phyloP scores from a whole-genome alignment of 2,797 vertebrate genomes.

The Pangasius sanitwongsei region DNA sequence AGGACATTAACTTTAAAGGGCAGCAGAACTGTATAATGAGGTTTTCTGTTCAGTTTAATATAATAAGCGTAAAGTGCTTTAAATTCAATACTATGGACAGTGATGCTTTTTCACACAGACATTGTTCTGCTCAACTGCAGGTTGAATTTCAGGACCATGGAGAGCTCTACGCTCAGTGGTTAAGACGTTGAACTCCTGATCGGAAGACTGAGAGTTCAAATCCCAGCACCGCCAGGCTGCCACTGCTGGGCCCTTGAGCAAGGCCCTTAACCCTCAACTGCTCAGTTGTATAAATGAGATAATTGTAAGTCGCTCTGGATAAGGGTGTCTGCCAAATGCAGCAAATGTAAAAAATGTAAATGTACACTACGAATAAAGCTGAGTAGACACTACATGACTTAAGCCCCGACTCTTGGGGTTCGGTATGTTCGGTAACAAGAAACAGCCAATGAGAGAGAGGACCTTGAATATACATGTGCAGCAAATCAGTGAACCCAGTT shows the following conservation, averaged over 20 bases:
- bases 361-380: not conserved
- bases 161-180: constrained; percentile 36
- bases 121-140: not conserved
- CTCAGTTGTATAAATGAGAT: too few species aligned
- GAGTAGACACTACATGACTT: not conserved
- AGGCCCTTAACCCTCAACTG: too few species aligned
- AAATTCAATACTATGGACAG: not conserved
- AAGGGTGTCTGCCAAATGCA: too few species aligned
- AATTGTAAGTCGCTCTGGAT: too few species aligned
- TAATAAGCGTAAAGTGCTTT: not conserved
- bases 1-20: constrained; percentile 1
- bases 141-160: constrained; percentile 46
- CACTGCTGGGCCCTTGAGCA: too few species aligned
- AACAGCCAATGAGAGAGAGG: not conserved
- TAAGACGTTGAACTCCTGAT: too few species aligned
- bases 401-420: not conserved
- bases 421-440: too few species aligned
- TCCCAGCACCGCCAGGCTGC: too few species aligned
- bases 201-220: too few species aligned
- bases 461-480: not conserved
- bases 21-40: not conserved
- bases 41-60: not conserved
- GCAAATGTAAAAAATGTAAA: too few species aligned
- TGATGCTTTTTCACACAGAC: not conserved
- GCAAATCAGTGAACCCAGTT: not conserved